Evolutionary conservation across 1,140 invertebrate genomes (phyloP), one percentile per base, ranked within the genome.

Genomic region (Ceratitis capitata): DNA sequence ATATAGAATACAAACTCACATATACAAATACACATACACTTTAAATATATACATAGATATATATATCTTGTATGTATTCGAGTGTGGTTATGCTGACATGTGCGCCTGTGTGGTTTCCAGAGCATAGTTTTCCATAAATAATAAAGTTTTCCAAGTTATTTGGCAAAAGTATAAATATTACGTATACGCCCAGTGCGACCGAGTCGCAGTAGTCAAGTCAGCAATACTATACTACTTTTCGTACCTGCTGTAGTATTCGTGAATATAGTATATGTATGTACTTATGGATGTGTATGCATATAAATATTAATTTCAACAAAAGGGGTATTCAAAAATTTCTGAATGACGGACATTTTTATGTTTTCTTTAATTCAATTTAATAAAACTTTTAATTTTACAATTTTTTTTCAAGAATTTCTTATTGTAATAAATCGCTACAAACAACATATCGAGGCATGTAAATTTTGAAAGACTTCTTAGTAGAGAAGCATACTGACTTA

Each of bases 101-200:
- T 45, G 39, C 69, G 16, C 35, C 69, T 42, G n/a, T 78, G 69
- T 78, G 39, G 39, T 45, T 45, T 45, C 69, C 39, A 78, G n/a
- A n/a, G 45, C 69, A 45, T 78, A 78, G 69, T 47, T 78, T 74
- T 74, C 69, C 35, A 74, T 74, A 74, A 74, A 74, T 74, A 74
- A 74, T 74, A 74, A 74, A 74, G 69, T 74, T 74, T 78, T 45
- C 69, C 69, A 78, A 78, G 69, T 78, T 78, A 78, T 78, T 78
- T 78, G 39, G 39, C 39, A 45, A 14, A 42, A 39, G 69, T 23
- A 42, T 19, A 78, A 78, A 78, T 78, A 45, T 78, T 42, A 78
- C 69, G 69, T 78, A 78, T 78, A 78, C 69, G 69, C 69, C 69
- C 39, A 45, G 69, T 78, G 39, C 69, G 39, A 42, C 69, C 5